phyloP scores from a whole-genome alignment of 2,113 vertebrate genomes.

The Nothobranchius kuhntae region DNA sequence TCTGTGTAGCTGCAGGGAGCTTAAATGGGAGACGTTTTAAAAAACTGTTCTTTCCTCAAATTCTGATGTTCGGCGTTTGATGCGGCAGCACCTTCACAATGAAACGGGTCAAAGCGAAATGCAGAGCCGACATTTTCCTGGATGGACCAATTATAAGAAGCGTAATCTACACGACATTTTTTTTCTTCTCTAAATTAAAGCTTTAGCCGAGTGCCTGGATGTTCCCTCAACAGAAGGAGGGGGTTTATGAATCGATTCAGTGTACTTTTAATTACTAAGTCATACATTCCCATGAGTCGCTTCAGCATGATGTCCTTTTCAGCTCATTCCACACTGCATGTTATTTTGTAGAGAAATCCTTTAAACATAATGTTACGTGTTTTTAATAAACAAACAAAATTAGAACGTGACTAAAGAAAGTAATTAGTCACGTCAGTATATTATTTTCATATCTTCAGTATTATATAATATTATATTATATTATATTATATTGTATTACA shows the following conservation, averaged over 20 bases:
- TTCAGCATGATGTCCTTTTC: background rate
- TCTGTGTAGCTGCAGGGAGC: slow-evolving; percentile 22
- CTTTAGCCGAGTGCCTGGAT: background rate
- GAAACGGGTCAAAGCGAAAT: slow-evolving; percentile 36
- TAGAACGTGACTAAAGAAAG: background rate
- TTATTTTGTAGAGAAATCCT: background rate
- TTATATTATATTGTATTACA: no score
- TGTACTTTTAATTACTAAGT: slow-evolving; percentile 27
- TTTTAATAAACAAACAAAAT: slow-evolving; percentile 15
- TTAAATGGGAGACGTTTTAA: slow-evolving; percentile 32
- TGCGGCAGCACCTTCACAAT: slow-evolving; percentile 42
- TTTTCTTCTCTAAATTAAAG: slow-evolving; percentile 38
- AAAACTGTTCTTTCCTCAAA: slow-evolving; percentile 21
- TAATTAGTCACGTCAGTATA: background rate
- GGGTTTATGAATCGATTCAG: slow-evolving; percentile 17
- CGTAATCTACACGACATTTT: slow-evolving; percentile 38
- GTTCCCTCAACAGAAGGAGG: slow-evolving; percentile 20
- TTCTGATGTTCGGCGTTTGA: slow-evolving; percentile 31
- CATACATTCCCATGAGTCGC: slow-evolving; percentile 8
- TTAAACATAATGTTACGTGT: background rate
- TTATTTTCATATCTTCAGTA: slow-evolving; percentile 1
- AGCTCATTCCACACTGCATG: background rate
- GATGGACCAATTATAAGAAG: slow-evolving; percentile 49
- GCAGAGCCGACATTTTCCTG: slow-evolving; percentile 41
- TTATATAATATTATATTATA: no score